These are phyloP conservation scores for Gymnarchus niloticus DNA, from an alignment of 2,113 vertebrate genomes.

Conservation along the genomic window DNA sequence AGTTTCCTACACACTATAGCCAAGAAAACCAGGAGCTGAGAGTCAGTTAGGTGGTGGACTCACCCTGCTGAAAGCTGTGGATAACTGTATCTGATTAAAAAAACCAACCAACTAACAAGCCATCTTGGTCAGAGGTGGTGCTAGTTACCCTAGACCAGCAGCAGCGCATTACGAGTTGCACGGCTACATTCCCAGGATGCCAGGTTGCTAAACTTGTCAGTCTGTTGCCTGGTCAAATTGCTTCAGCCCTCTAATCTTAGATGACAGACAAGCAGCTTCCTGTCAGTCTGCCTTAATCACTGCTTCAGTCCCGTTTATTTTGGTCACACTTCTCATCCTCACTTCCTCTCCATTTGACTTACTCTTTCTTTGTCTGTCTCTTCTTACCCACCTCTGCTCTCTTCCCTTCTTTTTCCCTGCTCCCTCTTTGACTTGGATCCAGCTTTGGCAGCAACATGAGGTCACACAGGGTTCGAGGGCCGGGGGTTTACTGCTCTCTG, in stretches of 20 bases:
- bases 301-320: not conserved
- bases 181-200: not conserved
- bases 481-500: slow-evolving; percentile 31
- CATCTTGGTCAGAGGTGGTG: not conserved
- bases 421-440: slow-evolving; percentile 29
- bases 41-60: not conserved
- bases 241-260: not conserved
- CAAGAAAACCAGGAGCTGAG: not conserved
- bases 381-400: not conserved
- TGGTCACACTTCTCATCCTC: not conserved
- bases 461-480: slow-evolving; percentile 33
- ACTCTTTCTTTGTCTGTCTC: not conserved
- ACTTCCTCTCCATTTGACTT: not conserved
- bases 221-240: not conserved
- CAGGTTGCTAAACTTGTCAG: not conserved
- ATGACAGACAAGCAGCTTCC: not conserved
- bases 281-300: not conserved
- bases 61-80: not conserved
- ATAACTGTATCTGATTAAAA: not conserved
- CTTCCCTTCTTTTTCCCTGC: not conserved
- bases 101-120: not conserved
- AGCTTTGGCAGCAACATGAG: slow-evolving; percentile 12
- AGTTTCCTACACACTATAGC: not conserved
- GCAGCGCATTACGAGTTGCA: not conserved
- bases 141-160: not conserved